Base-by-base conservation (phyloP, 2,113 vertebrate species). In the Neogobius melanostomus region DNA sequence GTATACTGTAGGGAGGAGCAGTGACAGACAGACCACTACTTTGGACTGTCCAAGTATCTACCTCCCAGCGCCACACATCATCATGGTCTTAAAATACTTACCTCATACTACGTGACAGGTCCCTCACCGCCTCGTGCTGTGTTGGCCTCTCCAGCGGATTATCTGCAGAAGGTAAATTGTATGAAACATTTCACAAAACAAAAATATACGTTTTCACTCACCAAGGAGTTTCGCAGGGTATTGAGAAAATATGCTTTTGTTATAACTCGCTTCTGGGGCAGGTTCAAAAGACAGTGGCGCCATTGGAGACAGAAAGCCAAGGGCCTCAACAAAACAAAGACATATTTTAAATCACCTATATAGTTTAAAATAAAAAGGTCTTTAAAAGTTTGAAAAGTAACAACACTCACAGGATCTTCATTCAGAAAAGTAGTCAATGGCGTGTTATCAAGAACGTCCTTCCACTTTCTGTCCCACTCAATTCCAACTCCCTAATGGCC, bases 21-120 rank as follows among this genome's bases (percentile, higher is more conserved):
- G 95, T 96, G 97, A 89, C 91, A 91, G 93, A 59, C 90, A 94
- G 94, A 89, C 84, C 92, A 94, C 28, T 21, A 72, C 90, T 93
- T 66, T 74, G 91, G 86, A 70, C 93, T 93, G 93, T 50, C 84
- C 94, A 94, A 85, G 96, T 96, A 98, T 96, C 97, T 88, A 89
- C 85, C 95, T 95, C 97, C 97, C 96, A 92, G 45, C 64, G 47
- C 0, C 63, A 46, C 0, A 5, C 5, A 54, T 49, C 7, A 47
- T 2, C n/a, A 69, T 6, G 16, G 46, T 8, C 1, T 49, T 7
- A 11, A 3, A 16, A 14, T 2, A 11, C 0, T 68, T 82, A 90
- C 89, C 83, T 86, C 48, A 66, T 72, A 6, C 44, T 36, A 3
- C n/a, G 4, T 1, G 56, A 67, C 42, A 1, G 28, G 0, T 12